Evolutionary conservation across 2,113 vertebrate genomes (phyloP).

Genomic region (Atrichornis clamosus): DNA sequence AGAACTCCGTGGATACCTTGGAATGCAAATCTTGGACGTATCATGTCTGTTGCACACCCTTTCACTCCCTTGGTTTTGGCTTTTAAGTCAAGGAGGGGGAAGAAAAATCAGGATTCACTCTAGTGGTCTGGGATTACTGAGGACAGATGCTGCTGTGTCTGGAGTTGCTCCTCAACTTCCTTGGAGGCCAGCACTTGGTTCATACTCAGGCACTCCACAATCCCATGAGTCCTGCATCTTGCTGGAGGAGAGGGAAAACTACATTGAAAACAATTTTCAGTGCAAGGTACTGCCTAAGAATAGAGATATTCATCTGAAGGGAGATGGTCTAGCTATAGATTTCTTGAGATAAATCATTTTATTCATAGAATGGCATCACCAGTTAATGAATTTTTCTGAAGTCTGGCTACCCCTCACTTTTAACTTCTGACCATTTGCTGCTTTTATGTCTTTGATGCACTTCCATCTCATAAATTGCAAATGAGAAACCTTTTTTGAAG

Average conservation of each 20-base stretch:
- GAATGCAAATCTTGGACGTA: neutral
- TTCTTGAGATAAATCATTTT: constrained; percentile 3
- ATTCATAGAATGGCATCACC: neutral
- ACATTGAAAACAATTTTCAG: neutral
- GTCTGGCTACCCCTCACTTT: constrained; percentile 8
- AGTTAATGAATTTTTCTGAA: constrained; percentile 25
- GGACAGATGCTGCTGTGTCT: neutral
- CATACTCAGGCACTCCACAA: neutral
- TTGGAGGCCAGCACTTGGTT: neutral
- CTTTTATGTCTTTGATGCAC: constrained; percentile 43
- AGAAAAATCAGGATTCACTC: neutral
- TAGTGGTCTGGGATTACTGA: neutral
- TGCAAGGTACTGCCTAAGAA: neutral
- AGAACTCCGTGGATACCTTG: neutral
- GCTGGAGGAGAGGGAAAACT: neutral
- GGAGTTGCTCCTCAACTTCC: neutral
- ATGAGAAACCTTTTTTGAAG: constrained; percentile 36
- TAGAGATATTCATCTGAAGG: neutral
- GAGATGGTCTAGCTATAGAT: neutral
- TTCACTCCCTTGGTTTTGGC: neutral
- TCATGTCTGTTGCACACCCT: neutral
- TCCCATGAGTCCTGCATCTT: neutral
- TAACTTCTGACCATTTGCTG: constrained; percentile 29
- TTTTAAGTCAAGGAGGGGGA: neutral
- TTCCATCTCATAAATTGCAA: constrained; percentile 47